Evolutionary conservation across 64 coral and sea anemone genomes (phyloP).

Genomic region (Porites lutea): DNA sequence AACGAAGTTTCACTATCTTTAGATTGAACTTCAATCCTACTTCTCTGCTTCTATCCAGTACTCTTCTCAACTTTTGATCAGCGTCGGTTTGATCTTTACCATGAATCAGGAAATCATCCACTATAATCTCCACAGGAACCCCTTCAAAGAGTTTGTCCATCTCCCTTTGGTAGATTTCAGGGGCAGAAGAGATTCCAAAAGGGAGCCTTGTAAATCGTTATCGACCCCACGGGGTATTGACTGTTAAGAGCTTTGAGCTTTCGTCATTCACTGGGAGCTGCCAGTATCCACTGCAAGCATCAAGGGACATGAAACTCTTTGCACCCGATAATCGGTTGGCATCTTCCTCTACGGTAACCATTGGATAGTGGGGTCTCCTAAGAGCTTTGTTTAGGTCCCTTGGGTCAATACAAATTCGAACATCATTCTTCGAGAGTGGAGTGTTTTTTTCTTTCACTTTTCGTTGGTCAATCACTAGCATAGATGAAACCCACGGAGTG

Average conservation of each 20-base stretch:
- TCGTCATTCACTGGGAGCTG: slow-evolving; percentile 24
- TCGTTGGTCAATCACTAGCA: slow-evolving; percentile 62
- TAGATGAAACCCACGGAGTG: slow-evolving; percentile 61
- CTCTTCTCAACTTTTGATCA: too few relatives aligned
- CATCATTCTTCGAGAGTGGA: slow-evolving; percentile 7
- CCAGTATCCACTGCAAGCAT: slow-evolving; percentile 51
- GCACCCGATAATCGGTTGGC: background rate
- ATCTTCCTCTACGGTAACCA: slow-evolving; percentile 38
- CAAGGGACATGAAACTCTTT: slow-evolving; percentile 2
- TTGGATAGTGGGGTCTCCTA: slow-evolving; percentile 35
- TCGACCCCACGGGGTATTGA: slow-evolving; percentile 31
- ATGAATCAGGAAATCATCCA: too few relatives aligned
- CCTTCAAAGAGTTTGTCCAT: too few relatives aligned
- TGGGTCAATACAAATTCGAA: slow-evolving; percentile 53
- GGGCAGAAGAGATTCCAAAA: background rate
- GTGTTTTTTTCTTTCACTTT: slow-evolving; percentile 46
- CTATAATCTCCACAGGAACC: too few relatives aligned
- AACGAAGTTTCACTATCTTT: background rate
- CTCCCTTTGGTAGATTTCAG: too few relatives aligned
- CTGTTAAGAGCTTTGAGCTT: background rate
- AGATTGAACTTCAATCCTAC: background rate
- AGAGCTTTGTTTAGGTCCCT: slow-evolving; percentile 7
- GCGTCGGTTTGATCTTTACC: too few relatives aligned
- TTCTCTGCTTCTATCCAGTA: too few relatives aligned
- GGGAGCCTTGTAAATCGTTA: background rate